Evolutionary conservation across 1,140 invertebrate species (phyloP).

Genomic region (Nephotettix cincticeps): DNA sequence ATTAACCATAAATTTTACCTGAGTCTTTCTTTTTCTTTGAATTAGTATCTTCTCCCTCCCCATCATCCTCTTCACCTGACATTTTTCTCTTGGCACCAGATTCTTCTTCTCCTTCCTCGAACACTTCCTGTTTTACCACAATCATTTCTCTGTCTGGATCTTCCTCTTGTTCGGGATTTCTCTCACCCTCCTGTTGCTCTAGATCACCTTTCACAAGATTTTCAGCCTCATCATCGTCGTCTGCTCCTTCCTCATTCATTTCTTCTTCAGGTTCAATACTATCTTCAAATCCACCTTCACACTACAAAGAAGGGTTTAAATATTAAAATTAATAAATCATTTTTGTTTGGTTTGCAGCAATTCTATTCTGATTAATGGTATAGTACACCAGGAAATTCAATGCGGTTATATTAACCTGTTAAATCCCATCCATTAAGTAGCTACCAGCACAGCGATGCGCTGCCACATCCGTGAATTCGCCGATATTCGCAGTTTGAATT

Average conservation of each 20-base stretch:
- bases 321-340: too few species aligned
- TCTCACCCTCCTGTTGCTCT: constrained; percentile 35
- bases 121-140: constrained; percentile 8
- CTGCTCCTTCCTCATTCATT: neutral
- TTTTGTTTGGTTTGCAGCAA: too few species aligned
- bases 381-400: too few species aligned
- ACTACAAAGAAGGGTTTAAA: too few species aligned
- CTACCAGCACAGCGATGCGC: too few species aligned
- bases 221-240: neutral
- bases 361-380: too few species aligned
- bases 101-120: constrained; percentile 34
- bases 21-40: constrained; percentile 42
- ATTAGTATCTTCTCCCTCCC: constrained; percentile 42
- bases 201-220: neutral
- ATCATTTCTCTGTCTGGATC: constrained; percentile 3
- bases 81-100: constrained; percentile 32
- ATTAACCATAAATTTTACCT: too few species aligned
- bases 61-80: constrained; percentile 28
- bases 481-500: too few species aligned
- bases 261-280: constrained; percentile 1
- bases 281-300: neutral
- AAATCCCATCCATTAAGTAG: too few species aligned
- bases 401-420: too few species aligned
- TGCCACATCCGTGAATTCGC: too few species aligned
- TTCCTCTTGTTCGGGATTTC: neutral